These are phyloP conservation scores for Sinotaia quadrata DNA, from an alignment of 2,888 invertebrate genomes.

Conservation along the genomic window DNA sequence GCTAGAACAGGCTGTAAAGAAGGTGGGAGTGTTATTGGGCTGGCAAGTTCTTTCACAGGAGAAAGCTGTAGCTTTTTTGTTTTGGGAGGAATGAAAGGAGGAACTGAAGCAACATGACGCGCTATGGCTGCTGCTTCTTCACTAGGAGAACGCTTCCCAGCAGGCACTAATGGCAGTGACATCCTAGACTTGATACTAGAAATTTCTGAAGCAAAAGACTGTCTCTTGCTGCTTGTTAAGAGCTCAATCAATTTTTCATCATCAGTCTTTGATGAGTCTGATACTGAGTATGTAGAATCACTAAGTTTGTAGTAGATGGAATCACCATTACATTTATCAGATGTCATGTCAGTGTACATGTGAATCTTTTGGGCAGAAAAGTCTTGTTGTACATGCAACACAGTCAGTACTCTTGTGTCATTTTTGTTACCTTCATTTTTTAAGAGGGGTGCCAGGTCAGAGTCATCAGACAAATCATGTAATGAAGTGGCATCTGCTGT, in stretches of 20 bases:
- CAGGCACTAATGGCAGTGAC: conserved; percentile 40
- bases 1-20: conserved; percentile 3
- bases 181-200: conserved; percentile 45
- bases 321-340: neutral
- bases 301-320: neutral
- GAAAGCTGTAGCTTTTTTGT: conserved; percentile 48
- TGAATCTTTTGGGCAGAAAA: conserved; percentile 18
- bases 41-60: conserved; percentile 50
- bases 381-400: conserved; percentile 51
- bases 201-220: conserved; percentile 4
- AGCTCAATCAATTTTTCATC: conserved; percentile 65
- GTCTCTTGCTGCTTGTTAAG: conserved; percentile 41
- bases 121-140: conserved; percentile 57
- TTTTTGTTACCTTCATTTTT: conserved; percentile 30
- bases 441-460: conserved; percentile 37
- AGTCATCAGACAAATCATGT: conserved; percentile 36
- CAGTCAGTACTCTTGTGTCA: conserved; percentile 52
- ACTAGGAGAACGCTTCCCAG: conserved; percentile 44
- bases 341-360: neutral
- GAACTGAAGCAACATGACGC: conserved; percentile 50
- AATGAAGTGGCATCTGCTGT: conserved; percentile 23
- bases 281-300: conserved; percentile 10
- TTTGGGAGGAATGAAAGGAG: conserved; percentile 64
- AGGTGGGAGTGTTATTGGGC: conserved; percentile 2
- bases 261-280: conserved; percentile 54